A percentile compares a stretch with the other conserved stretches of the same genome.
Evolutionary conservation across 2,113 vertebrate genomes (phyloP).

Genomic region (Mustelus asterias): DNA sequence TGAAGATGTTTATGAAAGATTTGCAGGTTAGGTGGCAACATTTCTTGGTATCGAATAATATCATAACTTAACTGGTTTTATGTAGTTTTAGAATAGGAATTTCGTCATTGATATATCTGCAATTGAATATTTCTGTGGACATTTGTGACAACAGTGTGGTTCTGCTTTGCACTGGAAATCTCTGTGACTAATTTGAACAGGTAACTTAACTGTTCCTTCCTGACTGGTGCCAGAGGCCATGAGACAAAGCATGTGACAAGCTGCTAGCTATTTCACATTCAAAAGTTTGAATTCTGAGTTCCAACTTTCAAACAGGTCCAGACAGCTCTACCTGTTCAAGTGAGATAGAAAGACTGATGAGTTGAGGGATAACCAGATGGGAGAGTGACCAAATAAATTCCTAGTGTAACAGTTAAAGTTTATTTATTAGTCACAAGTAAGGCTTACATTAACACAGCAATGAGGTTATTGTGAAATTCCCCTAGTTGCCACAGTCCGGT

Average conservation of each 20-base stretch:
- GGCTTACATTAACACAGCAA: no score
- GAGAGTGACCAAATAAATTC: neutral
- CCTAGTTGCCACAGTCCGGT: no score
- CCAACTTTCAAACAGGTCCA: neutral
- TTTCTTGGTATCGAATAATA: neutral
- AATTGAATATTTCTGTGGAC: neutral
- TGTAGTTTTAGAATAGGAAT: neutral
- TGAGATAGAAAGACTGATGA: neutral
- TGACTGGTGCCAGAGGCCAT: neutral
- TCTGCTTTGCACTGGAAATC: neutral
- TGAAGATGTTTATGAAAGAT: slow-evolving; percentile 45
- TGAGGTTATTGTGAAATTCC: no score
- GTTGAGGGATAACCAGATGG: neutral
- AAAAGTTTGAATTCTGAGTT: neutral
- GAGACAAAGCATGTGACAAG: neutral
- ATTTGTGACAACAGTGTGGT: neutral
- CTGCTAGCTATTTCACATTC: neutral
- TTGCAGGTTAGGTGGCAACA: slow-evolving; percentile 45
- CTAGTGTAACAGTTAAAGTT: neutral
- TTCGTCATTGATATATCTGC: neutral
- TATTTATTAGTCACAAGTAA: no score
- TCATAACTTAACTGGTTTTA: neutral
- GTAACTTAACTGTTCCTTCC: neutral
- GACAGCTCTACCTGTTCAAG: neutral
- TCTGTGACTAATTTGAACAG: neutral